These are phyloP conservation scores for Latheticus oryzae DNA, from an alignment of 2,888 invertebrate genomes.

Conservation along the genomic window DNA sequence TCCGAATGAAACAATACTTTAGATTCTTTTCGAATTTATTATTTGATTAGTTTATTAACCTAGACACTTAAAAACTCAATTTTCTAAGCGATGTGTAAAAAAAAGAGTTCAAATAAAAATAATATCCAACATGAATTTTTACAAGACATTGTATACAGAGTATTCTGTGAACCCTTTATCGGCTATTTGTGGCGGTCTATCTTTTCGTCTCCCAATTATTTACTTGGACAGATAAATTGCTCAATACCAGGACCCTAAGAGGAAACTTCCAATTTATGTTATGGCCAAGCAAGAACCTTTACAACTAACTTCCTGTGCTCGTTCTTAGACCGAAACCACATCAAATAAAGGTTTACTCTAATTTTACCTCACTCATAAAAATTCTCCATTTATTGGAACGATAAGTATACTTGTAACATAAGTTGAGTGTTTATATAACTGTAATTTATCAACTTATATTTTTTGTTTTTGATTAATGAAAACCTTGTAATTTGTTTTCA, in stretches of 20 bases:
- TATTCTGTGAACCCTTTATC: too few species aligned
- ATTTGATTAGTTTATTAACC: too few species aligned
- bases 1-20: neutral
- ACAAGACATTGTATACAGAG: conserved; percentile 4
- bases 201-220: conserved; percentile 42
- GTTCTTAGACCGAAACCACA: conserved; percentile 36
- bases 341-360: conserved; percentile 42
- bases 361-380: conserved; percentile 16
- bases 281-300: conserved; percentile 40
- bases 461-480: conserved; percentile 7
- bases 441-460: neutral
- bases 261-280: conserved; percentile 47
- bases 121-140: conserved; percentile 14
- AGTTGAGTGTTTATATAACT: neutral
- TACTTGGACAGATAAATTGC: conserved; percentile 45
- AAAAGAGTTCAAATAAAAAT: too few species aligned
- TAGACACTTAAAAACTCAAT: too few species aligned
- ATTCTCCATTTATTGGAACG: conserved; percentile 21
- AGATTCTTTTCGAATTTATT: conserved; percentile 2
- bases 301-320: conserved; percentile 25
- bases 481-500: conserved; percentile 8
- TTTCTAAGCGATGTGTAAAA: too few species aligned
- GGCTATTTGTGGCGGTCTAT: conserved; percentile 27
- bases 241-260: conserved; percentile 40
- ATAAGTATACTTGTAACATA: neutral